These are phyloP conservation scores for Drosophila dives DNA, from an alignment of 2,888 invertebrate species.

Conservation along the genomic window DNA sequence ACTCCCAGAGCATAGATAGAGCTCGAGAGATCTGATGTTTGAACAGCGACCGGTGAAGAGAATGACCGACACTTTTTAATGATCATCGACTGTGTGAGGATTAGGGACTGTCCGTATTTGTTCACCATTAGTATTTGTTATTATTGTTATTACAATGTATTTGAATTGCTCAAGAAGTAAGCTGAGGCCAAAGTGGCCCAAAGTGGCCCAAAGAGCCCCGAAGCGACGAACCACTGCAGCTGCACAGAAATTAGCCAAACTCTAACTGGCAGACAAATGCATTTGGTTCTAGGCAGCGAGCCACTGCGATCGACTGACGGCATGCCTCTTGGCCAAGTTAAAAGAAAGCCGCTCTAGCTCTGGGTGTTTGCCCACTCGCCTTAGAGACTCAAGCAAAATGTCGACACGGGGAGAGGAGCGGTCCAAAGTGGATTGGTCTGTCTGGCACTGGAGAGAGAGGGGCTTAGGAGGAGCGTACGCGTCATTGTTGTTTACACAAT, in stretches of 20 bases:
- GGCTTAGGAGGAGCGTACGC: conserved; percentile 59
- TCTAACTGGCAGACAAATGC: conserved; percentile 79
- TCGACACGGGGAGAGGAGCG: conserved; percentile 15
- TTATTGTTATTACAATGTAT: conserved; percentile 83
- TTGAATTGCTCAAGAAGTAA: conserved; percentile 81
- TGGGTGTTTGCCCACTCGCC: conserved; percentile 63
- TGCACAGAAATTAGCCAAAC: conserved; percentile 81
- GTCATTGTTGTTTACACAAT: conserved; percentile 84
- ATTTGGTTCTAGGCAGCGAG: conserved; percentile 68
- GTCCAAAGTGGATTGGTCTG: conserved; percentile 6
- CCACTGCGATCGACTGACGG: conserved; percentile 27
- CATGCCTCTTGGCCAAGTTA: conserved; percentile 65
- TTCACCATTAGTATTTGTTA: conserved; percentile 82
- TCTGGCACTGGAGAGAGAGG: conserved; percentile 3
- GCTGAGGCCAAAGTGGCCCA: conserved; percentile 50
- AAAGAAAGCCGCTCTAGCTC: conserved; percentile 70
- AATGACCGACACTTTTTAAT: conserved; percentile 78
- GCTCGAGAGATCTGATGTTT: conserved; percentile 15
- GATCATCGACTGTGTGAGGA: conserved; percentile 58
- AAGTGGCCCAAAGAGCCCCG: conserved; percentile 44
- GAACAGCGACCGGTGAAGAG: conserved; percentile 19
- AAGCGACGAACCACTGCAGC: conserved; percentile 50
- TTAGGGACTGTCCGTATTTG: conserved; percentile 67
- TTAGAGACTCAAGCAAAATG: conserved; percentile 32
- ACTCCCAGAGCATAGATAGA: conserved; percentile 2